Evolutionary conservation across 2,113 vertebrate species (phyloP).

Genomic region (Apodemus sylvaticus): DNA sequence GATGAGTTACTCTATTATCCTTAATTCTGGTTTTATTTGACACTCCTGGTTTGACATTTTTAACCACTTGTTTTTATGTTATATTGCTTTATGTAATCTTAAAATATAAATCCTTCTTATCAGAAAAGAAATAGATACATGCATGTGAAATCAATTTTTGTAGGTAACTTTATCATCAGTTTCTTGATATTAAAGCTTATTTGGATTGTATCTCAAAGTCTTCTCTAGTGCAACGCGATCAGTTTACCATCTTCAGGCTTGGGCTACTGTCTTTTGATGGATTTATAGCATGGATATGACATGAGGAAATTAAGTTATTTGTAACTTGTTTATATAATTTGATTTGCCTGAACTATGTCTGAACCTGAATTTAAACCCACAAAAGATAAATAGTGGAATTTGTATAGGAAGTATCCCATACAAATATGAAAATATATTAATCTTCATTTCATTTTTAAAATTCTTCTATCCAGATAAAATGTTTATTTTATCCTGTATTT

Average conservation of each 20-base stretch:
- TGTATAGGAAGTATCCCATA: conserved; percentile 20
- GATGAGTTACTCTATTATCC: not conserved
- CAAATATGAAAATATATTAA: conserved; percentile 48
- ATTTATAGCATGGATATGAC: conserved; percentile 73
- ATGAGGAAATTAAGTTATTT: conserved; percentile 83
- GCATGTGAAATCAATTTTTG: not conserved
- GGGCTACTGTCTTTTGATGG: conserved; percentile 75
- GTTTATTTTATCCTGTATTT: not conserved
- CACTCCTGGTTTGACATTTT: not conserved
- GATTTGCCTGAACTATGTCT: conserved; percentile 80
- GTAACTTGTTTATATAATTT: conserved; percentile 81
- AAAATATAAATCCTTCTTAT: conserved; percentile 8
- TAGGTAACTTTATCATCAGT: not conserved
- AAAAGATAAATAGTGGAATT: conserved; percentile 58
- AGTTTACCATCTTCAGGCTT: conserved; percentile 75
- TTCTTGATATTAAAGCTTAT: not conserved
- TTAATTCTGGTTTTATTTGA: conserved; percentile 4
- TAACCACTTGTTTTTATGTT: not conserved
- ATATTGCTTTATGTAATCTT: not conserved
- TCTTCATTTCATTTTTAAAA: conserved; percentile 12
- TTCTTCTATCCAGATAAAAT: conserved; percentile 36
- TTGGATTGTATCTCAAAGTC: conserved; percentile 8
- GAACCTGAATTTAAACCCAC: conserved; percentile 76
- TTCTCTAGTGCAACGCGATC: conserved; percentile 45
- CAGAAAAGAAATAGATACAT: conserved; percentile 30